These are phyloP conservation scores for Epizoanthus scotinus DNA, from an alignment of 92 coral and sea anemone genomes.

Conservation along the genomic window DNA sequence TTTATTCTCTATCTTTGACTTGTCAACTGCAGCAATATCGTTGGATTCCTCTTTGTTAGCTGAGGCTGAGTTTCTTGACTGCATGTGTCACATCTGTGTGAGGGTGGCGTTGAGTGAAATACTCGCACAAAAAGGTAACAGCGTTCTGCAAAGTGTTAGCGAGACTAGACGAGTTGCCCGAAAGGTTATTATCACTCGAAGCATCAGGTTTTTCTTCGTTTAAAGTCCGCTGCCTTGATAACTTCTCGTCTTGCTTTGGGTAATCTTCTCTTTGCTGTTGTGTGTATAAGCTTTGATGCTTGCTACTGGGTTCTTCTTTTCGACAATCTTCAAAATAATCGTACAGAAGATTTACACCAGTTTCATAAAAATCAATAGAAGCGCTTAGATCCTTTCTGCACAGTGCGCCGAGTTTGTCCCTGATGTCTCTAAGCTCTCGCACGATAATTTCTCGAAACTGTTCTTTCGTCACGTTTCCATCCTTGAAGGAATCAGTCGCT, in stretches of 20 bases:
- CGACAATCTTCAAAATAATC: not conserved
- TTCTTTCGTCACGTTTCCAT: too few species aligned
- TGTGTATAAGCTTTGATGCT: not conserved
- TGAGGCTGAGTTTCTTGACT: not conserved
- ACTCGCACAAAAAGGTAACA: not conserved
- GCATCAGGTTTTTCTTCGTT: not conserved
- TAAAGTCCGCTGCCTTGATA: too few species aligned
- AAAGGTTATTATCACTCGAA: not conserved
- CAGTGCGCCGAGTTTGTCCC: not conserved
- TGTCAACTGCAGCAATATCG: not conserved
- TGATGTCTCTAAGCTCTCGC: conserved; percentile 18
- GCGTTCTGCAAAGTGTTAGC: not conserved
- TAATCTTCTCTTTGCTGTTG: too few species aligned
- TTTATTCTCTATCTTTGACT: not conserved
- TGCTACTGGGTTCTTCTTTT: not conserved
- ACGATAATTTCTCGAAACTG: too few species aligned
- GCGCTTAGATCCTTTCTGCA: conserved; percentile 3
- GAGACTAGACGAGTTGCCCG: too few species aligned
- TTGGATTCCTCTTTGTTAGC: not conserved
- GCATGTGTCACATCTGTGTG: not conserved
- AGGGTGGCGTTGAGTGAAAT: not conserved
- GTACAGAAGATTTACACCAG: conserved; percentile 16
- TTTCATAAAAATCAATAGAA: conserved; percentile 10
- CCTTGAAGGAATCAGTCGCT: too few species aligned
- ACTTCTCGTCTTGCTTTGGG: too few species aligned